A percentile compares a stretch with the other conserved stretches of the same genome.
These are phyloP conservation scores for Manduca sexta DNA, from an alignment of 1,140 invertebrate genomes.

Conservation along the genomic window DNA sequence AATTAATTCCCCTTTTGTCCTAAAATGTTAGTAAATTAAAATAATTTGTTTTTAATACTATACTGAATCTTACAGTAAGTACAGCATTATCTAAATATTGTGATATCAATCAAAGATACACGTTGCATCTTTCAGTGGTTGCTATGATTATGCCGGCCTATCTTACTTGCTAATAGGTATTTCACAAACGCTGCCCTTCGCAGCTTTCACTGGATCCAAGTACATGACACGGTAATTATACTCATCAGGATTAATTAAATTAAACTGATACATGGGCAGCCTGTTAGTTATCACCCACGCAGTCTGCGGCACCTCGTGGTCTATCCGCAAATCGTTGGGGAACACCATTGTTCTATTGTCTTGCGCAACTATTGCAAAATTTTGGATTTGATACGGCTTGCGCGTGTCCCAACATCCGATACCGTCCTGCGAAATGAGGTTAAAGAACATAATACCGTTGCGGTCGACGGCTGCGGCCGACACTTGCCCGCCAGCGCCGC, in stretches of 20 bases:
- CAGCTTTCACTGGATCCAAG: conserved; percentile 75
- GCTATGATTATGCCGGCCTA: too few relatives aligned
- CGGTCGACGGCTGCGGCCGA: conserved; percentile 81
- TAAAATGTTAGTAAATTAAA: too few relatives aligned
- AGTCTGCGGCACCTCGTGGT: conserved; percentile 78
- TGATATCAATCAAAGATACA: too few relatives aligned
- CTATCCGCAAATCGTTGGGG: conserved; percentile 85
- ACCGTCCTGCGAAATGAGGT: conserved; percentile 82
- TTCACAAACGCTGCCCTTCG: conserved; percentile 75
- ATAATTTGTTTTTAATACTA: too few relatives aligned
- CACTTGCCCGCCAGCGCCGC: conserved; percentile 79
- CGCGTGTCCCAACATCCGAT: conserved; percentile 87
- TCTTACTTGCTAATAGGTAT: conserved; percentile 57
- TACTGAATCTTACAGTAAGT: too few relatives aligned
- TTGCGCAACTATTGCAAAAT: conserved; percentile 77
- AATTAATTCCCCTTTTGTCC: too few relatives aligned
- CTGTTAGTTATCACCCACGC: conserved; percentile 85
- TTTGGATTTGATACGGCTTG: conserved; percentile 78
- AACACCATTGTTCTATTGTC: conserved; percentile 80
- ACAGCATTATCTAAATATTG: too few relatives aligned
- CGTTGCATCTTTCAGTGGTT: too few relatives aligned
- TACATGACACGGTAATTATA: conserved; percentile 83
- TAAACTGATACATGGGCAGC: conserved; percentile 83
- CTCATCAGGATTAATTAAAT: conserved; percentile 77
- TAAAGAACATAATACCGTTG: conserved; percentile 87